A percentile compares a stretch with the other conserved stretches of the same genome.
These are phyloP conservation scores for Plemyria rubiginata DNA, from an alignment of 2,888 invertebrate species.

Conservation along the genomic window DNA sequence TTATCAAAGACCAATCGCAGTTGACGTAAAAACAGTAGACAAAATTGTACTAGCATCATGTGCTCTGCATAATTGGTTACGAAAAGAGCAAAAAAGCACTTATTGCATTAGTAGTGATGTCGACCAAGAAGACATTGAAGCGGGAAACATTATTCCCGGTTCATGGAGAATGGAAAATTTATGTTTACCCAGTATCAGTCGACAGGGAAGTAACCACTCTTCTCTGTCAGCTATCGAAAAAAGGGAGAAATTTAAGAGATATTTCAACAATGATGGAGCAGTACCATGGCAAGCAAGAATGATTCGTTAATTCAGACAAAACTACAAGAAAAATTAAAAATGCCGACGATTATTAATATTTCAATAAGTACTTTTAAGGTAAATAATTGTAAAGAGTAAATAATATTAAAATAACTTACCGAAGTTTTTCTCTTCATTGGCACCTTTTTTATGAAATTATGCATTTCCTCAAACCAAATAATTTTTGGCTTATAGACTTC, in stretches of 20 bases:
- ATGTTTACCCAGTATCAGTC: slow-evolving; percentile 31
- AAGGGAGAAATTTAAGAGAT: slow-evolving; percentile 24
- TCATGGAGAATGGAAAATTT: slow-evolving; percentile 31
- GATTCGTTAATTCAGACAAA: slow-evolving; percentile 15
- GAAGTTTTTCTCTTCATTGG: no score
- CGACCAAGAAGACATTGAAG: slow-evolving; percentile 29
- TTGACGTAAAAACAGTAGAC: slow-evolving; percentile 24
- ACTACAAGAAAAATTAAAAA: no score
- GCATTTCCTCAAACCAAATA: no score
- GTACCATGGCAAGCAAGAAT: slow-evolving; percentile 32
- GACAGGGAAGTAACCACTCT: slow-evolving; percentile 31
- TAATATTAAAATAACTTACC: no score
- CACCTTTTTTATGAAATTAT: no score
- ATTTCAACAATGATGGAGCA: slow-evolving; percentile 26
- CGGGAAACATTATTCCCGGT: slow-evolving; percentile 30
- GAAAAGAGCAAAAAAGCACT: slow-evolving; percentile 22
- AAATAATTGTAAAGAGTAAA: no score
- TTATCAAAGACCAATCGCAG: slow-evolving; percentile 28
- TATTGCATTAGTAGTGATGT: slow-evolving; percentile 29
- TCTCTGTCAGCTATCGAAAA: slow-evolving; percentile 30
- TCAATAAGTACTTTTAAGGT: no score
- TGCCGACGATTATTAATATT: no score
- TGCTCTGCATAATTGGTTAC: slow-evolving; percentile 34
- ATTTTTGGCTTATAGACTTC: no score
- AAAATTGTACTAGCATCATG: slow-evolving; percentile 18